Percentiles rank a stretch among this genome's conserved stretches.
These are phyloP conservation scores for Volucella zonaria DNA, from an alignment of 2,888 invertebrate species.

Conservation along the genomic window DNA sequence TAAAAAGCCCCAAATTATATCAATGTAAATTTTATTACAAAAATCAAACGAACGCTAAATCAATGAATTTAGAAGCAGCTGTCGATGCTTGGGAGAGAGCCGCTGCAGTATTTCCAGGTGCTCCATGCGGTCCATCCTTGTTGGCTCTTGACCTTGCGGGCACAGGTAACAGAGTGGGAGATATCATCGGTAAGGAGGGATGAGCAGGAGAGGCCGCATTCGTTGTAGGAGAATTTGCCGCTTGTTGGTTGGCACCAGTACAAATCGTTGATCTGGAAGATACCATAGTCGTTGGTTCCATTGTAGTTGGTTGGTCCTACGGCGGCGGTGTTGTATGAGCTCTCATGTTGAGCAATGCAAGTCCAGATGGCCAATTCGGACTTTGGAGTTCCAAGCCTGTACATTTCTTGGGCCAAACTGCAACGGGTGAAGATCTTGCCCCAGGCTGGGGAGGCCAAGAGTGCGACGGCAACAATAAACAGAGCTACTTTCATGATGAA, in stretches of 20 bases:
- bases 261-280: constrained; percentile 82
- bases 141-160: constrained; percentile 77
- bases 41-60: no score
- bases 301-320: constrained; percentile 83
- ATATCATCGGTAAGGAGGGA: constrained; percentile 80
- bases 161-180: constrained; percentile 78
- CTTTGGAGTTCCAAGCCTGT: constrained; percentile 80
- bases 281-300: constrained; percentile 82
- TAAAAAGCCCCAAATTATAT: no score
- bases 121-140: constrained; percentile 82
- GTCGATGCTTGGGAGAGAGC: constrained; percentile 77
- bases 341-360: constrained; percentile 80
- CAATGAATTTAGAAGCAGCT: constrained; percentile 77
- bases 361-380: constrained; percentile 79
- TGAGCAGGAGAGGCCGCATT: constrained; percentile 79
- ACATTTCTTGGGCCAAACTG: constrained; percentile 78
- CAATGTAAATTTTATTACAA: no score
- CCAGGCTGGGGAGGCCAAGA: constrained; percentile 75
- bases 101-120: constrained; percentile 77
- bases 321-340: constrained; percentile 82
- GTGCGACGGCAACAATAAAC: constrained; percentile 31
- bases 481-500: constrained; percentile 44
- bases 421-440: constrained; percentile 77
- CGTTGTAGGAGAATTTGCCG: constrained; percentile 78
- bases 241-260: constrained; percentile 80